Evolutionary conservation across 2,888 invertebrate species (phyloP).

Genomic region (Chironomus riparius): DNA sequence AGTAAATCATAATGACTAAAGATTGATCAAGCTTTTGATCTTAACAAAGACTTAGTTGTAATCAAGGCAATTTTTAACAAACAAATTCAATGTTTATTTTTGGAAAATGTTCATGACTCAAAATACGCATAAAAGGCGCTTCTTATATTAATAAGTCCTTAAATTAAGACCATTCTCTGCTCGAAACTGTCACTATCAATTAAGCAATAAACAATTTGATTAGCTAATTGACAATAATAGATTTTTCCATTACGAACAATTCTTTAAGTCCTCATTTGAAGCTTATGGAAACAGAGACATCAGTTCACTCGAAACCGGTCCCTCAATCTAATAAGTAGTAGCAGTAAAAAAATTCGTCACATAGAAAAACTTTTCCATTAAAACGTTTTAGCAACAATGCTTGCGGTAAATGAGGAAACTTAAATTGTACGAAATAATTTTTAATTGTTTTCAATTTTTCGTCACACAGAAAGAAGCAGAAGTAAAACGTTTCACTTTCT

Average conservation of each 20-base stretch:
- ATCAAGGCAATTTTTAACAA: too few relatives aligned
- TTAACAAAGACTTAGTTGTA: too few relatives aligned
- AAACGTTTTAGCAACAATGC: neutral
- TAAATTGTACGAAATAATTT: constrained; percentile 26
- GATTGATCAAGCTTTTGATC: too few relatives aligned
- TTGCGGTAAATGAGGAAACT: neutral
- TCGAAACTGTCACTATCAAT: neutral
- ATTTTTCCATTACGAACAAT: neutral
- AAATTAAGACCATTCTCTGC: neutral
- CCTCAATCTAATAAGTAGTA: neutral
- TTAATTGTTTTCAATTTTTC: constrained; percentile 18
- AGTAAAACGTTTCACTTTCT: neutral
- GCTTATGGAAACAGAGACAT: neutral
- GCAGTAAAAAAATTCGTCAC: neutral
- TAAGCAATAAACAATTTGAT: constrained; percentile 18
- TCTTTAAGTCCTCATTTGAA: neutral
- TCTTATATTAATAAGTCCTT: too few relatives aligned
- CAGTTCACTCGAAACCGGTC: neutral
- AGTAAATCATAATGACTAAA: too few relatives aligned
- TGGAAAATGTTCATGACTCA: too few relatives aligned
- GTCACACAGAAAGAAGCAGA: neutral
- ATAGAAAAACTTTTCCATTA: constrained; percentile 1
- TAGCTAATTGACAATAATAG: constrained; percentile 8
- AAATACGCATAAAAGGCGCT: too few relatives aligned
- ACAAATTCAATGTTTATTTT: too few relatives aligned